Evolutionary conservation across 2,797 vertebrate genomes (phyloP), one percentile per base, ranked within the genome.

Genomic region (Avahi laniger): DNA sequence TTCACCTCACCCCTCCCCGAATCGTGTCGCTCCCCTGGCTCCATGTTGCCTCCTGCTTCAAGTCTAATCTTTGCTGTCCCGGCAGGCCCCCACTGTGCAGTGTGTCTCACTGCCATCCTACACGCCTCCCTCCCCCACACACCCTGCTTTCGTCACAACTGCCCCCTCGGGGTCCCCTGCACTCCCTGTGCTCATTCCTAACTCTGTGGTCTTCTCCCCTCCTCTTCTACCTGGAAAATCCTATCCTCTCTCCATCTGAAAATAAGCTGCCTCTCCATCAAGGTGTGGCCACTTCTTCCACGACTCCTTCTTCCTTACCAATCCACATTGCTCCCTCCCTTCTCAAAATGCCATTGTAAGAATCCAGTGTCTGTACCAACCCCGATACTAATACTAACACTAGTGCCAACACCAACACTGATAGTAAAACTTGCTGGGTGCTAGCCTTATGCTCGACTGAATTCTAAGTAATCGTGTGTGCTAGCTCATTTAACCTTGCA

Each of bases 1-100:
- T 93, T 96, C 80, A 93, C 94, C 61, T 92, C 10, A 22, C 57
- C 75, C 70, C 75, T 87, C 91, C 93, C 69, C 17, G 57, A n/a
- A 43, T 43, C 41, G 61, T 7, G 35, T 75, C 87, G 28, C 41
- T 92, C 70, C 52, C 80, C 17, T 35, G 73, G 67, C 92, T 96
- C 80, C 70, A 43, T 1, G 10, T 2, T n/a, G 63, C 63, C 46
- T 96, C 67, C 35, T 54, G 13, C 54, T 92, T 95, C 95, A 88
- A 75, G 96, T 91, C 67, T 88, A 59, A 93, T 81, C 92, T 50
- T 43, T 6, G 14, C 82, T 87, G 48, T 18, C 10, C n/a, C 5
- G 1, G 3, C 7, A 72, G n/a, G n/a, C 1, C 1, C 1, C 67
- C 30, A 2, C 18, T 10, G 5, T 15, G 46, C 18, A 54, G 50